phyloP scores from a whole-genome alignment of 2,113 vertebrate genomes.

The Brachyhypopomus occidentalis region DNA sequence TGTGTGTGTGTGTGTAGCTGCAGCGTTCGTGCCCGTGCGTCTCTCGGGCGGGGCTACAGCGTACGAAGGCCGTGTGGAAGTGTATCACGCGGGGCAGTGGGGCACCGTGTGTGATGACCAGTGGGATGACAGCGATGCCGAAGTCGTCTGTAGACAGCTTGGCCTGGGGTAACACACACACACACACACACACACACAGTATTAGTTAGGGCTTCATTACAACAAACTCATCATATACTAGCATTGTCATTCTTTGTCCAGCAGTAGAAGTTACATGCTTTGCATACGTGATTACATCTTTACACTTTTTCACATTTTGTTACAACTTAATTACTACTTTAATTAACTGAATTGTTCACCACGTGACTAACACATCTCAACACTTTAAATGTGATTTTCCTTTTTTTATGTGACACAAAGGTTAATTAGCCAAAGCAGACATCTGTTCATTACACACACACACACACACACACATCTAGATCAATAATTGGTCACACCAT shows the following conservation, averaged over 20 bases:
- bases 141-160: conserved; percentile 95
- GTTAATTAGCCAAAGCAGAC: neutral
- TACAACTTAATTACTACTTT: too few species aligned
- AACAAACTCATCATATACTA: too few species aligned
- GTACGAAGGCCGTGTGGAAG: conserved; percentile 88
- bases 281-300: too few species aligned
- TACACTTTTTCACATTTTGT: too few species aligned
- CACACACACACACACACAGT: conserved; percentile 25
- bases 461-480: conserved; percentile 4
- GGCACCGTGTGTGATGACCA: conserved; percentile 95
- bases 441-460: neutral
- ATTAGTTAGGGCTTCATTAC: too few species aligned
- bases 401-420: too few species aligned
- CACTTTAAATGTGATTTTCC: neutral
- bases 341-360: too few species aligned
- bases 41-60: conserved; percentile 76
- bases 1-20: conserved; percentile 64
- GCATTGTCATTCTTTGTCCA: too few species aligned
- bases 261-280: too few species aligned
- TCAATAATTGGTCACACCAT: neutral
- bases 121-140: conserved; percentile 94
- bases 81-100: conserved; percentile 90
- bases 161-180: conserved; percentile 83
- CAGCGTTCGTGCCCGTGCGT: conserved; percentile 73
- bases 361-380: neutral